Evolutionary conservation across 2,113 vertebrate genomes (phyloP).

Genomic region (Ascaphus truei): DNA sequence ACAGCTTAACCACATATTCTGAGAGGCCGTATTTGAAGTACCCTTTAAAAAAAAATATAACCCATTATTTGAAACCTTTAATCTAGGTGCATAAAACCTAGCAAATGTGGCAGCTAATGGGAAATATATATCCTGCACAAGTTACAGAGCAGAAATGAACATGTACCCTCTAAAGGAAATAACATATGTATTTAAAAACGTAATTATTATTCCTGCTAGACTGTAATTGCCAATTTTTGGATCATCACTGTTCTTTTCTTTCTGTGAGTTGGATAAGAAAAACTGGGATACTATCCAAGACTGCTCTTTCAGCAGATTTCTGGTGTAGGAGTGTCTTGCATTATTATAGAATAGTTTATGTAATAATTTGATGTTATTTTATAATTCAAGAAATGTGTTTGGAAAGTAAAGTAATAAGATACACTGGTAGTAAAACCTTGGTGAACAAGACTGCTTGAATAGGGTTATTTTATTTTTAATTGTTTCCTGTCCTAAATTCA

Average conservation of each 20-base stretch:
- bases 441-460: background rate
- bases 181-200: background rate
- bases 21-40: too few relatives aligned
- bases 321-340: background rate
- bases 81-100: too few relatives aligned
- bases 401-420: background rate
- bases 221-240: constrained; percentile 2
- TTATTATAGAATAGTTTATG: background rate
- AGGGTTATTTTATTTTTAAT: background rate
- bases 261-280: background rate
- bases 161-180: too few relatives aligned
- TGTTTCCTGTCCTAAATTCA: too few relatives aligned
- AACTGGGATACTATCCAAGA: background rate
- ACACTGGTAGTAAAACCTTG: background rate
- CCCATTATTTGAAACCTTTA: too few relatives aligned
- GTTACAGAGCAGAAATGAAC: too few relatives aligned
- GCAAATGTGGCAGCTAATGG: too few relatives aligned
- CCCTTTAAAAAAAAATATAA: too few relatives aligned
- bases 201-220: background rate
- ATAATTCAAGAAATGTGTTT: background rate
- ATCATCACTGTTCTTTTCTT: background rate
- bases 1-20: too few relatives aligned
- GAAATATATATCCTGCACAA: too few relatives aligned
- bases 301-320: constrained; percentile 1
- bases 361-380: background rate